Base-by-base conservation (phyloP, 1,140 invertebrate genomes). In the Micrasema minimum region DNA sequence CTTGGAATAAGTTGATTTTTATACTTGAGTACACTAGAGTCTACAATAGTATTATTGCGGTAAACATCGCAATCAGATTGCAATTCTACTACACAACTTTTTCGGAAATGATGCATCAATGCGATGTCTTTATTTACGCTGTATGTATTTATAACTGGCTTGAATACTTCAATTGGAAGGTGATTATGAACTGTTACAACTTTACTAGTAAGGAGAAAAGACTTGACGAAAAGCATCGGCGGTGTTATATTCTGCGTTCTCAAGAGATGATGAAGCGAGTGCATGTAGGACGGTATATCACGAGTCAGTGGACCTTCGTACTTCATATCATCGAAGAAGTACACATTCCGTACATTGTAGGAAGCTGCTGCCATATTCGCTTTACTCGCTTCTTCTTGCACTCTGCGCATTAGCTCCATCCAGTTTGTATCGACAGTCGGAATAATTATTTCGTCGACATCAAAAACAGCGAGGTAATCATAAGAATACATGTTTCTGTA, bases 361-460 rank as follows among this genome's bases (percentile, higher is more conserved):
- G 93, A 94, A 3, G 90, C 88, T 1, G 90, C 90, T 69, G 92
- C 90, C 16, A 5, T 14, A 0, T 16, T n/a, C 76, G 93, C 91
- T 0, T 87, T 85, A 72, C 91, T 89, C 1, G 92, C 87, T 77
- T 93, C 91, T 0, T 88, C 86, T 48, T 92, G 78, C 0, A 94
- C 88, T 50, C 89, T 81, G 72, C 87, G 83, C 92, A 98, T 93
- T 48, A 97, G 82, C 53, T 90, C 88, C 12, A 86, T 87, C 95
- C 95, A 98, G 48, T 90, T 88, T 0, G 81, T 78, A 53, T 90
- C 88, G 70, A 90, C 87, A n/a, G 96, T 84, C 1, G 96, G 96
- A 90, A 98, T 95, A 69, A 98, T 96, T 43, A 98, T 91, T 81
- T 98, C 96, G 80, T 98, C 96, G 45, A 95, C 93, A 77, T 98